These are phyloP conservation scores for Riparia riparia DNA, from an alignment of 2,113 vertebrate species.

Conservation along the genomic window DNA sequence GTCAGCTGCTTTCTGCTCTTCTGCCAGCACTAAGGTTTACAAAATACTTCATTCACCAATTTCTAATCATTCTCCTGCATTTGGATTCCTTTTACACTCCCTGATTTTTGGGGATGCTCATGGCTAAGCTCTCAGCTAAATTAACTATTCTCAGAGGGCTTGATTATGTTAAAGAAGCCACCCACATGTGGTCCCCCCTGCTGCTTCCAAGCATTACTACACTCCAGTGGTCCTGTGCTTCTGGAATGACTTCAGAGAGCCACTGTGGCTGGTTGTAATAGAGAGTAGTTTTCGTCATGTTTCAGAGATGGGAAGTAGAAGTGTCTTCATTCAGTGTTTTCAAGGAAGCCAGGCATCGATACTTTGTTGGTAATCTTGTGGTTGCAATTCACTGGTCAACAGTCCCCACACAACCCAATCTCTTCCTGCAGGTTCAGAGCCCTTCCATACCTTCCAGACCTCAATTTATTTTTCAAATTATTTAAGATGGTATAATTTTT, in stretches of 20 bases:
- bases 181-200: not conserved
- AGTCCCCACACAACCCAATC: not conserved
- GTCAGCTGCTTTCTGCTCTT: not conserved
- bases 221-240: not conserved
- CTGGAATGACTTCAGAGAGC: not conserved
- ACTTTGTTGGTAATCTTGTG: not conserved
- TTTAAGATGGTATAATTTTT: not conserved
- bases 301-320: not conserved
- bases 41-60: not conserved
- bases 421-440: not conserved
- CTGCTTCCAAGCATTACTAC: not conserved
- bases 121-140: not conserved
- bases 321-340: not conserved
- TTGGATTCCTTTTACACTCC: not conserved
- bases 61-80: not conserved
- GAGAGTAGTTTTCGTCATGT: not conserved
- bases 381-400: not conserved
- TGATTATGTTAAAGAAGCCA: not conserved
- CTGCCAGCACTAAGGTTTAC: not conserved
- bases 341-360: not conserved
- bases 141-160: not conserved
- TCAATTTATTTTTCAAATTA: not conserved
- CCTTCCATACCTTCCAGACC: not conserved
- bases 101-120: not conserved
- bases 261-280: not conserved